Conservation (phyloP, 2,797 vertebrate species). For the Pempheris klunzingeri region DNA sequence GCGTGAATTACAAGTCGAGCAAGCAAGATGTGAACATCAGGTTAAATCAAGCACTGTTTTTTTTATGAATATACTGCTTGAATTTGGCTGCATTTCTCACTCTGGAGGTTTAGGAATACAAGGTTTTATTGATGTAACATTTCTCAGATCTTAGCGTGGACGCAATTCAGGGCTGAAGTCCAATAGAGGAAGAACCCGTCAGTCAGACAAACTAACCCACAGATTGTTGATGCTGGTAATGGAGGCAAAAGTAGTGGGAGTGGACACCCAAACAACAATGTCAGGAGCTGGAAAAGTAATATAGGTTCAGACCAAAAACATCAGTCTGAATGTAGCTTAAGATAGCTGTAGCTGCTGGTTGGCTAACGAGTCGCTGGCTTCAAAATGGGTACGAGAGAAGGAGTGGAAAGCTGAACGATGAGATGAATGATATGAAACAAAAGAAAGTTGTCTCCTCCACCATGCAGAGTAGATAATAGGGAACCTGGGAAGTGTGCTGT, state of each 20-base stretch:
- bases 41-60: not conserved
- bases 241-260: not conserved
- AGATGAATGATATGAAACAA: not conserved
- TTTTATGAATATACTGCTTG: not conserved
- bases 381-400: not conserved
- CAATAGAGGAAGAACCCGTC: not conserved
- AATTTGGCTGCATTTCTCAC: constrained; percentile 5
- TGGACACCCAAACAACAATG: constrained; percentile 4
- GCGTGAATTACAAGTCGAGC: constrained; percentile 2
- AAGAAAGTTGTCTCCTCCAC: not conserved
- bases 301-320: not conserved
- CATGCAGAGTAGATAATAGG: not conserved
- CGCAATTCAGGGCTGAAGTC: not conserved
- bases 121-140: not conserved
- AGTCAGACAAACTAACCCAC: not conserved
- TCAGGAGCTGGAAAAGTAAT: constrained; percentile 8
- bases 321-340: too few relatives aligned
- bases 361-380: constrained; percentile 16
- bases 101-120: not conserved
- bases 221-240: not conserved
- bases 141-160: not conserved
- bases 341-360: not conserved
- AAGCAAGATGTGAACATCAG: constrained; percentile 25
- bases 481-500: not conserved
- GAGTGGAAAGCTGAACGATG: not conserved